These are phyloP conservation scores for Theonella swinhoei DNA, from an alignment of 37 sponge, comb jelly and placozoan genomes.

Conservation along the genomic window DNA sequence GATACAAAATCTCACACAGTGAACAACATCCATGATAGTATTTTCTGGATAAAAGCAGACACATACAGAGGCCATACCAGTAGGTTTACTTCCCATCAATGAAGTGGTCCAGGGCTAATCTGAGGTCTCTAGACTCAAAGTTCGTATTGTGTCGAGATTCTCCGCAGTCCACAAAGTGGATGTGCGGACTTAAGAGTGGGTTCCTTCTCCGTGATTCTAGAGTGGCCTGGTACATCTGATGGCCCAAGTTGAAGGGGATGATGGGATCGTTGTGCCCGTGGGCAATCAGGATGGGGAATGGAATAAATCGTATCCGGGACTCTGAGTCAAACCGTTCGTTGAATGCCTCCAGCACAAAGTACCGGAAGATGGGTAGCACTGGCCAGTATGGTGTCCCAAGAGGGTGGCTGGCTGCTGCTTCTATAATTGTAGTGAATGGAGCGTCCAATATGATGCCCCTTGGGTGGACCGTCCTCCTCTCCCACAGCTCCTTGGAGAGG, in stretches of 20 bases:
- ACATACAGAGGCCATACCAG: too few species aligned
- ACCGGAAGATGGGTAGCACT: slow-evolving; percentile 28
- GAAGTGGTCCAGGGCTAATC: slow-evolving; percentile 45
- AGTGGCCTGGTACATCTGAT: slow-evolving; percentile 49
- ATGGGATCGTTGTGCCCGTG: slow-evolving; percentile 68
- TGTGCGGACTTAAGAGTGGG: neutral
- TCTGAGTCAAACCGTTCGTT: slow-evolving; percentile 61
- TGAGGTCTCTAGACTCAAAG: slow-evolving; percentile 20
- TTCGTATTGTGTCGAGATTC: slow-evolving; percentile 58
- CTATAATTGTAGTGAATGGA: slow-evolving; percentile 73
- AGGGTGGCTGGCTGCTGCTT: slow-evolving; percentile 65
- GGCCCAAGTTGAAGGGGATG: slow-evolving; percentile 69
- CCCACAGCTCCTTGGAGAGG: slow-evolving; percentile 38
- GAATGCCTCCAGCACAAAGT: slow-evolving; percentile 35
- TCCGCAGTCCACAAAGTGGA: slow-evolving; percentile 67
- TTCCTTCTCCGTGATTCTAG: slow-evolving; percentile 1
- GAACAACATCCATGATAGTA: too few species aligned
- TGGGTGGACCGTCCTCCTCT: neutral
- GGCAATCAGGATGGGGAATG: slow-evolving; percentile 68
- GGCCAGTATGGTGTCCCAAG: slow-evolving; percentile 62
- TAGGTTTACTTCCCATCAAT: slow-evolving; percentile 39
- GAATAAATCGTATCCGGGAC: slow-evolving; percentile 25
- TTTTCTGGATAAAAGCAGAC: too few species aligned
- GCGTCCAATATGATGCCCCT: slow-evolving; percentile 76
- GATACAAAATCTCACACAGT: too few species aligned